phyloP scores from a whole-genome alignment of 2,888 invertebrate genomes.

The Napeogenes sylphis region DNA sequence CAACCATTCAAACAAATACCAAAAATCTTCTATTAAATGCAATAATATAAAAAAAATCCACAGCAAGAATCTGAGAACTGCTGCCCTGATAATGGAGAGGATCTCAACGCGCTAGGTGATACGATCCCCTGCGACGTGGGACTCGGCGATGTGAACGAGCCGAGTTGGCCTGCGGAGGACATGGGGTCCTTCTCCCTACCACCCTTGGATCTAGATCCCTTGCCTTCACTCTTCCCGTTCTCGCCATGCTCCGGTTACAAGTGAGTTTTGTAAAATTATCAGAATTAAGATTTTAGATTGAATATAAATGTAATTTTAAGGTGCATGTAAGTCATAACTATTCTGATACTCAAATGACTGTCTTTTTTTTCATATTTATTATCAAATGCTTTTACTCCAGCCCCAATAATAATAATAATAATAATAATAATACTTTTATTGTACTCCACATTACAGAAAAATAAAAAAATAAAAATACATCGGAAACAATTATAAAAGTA shows the following conservation, averaged over 20 bases:
- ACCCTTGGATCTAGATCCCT: constrained; percentile 89
- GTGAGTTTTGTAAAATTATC: constrained; percentile 69
- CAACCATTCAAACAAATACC: too few relatives aligned
- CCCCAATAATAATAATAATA: too few relatives aligned
- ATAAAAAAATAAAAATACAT: too few relatives aligned
- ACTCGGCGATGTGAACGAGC: constrained; percentile 66
- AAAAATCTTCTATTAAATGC: too few relatives aligned
- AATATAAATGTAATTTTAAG: too few relatives aligned
- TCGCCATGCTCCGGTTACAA: constrained; percentile 90
- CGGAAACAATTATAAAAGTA: too few relatives aligned
- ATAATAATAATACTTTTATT: too few relatives aligned
- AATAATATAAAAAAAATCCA: not conserved
- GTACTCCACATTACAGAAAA: too few relatives aligned
- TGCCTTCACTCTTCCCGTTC: constrained; percentile 91
- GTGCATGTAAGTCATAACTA: too few relatives aligned
- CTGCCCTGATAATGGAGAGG: constrained; percentile 68
- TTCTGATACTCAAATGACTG: too few relatives aligned
- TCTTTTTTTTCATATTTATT: too few relatives aligned
- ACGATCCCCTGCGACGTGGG: constrained; percentile 59
- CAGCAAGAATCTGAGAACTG: constrained; percentile 70
- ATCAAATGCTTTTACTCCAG: too few relatives aligned
- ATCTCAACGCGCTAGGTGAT: constrained; percentile 58
- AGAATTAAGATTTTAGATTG: not conserved
- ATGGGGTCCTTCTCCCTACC: constrained; percentile 92
- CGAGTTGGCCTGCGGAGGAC: constrained; percentile 84